Conservation (phyloP, 2,797 vertebrate genomes). For the Bryconaethiops microstoma region DNA sequence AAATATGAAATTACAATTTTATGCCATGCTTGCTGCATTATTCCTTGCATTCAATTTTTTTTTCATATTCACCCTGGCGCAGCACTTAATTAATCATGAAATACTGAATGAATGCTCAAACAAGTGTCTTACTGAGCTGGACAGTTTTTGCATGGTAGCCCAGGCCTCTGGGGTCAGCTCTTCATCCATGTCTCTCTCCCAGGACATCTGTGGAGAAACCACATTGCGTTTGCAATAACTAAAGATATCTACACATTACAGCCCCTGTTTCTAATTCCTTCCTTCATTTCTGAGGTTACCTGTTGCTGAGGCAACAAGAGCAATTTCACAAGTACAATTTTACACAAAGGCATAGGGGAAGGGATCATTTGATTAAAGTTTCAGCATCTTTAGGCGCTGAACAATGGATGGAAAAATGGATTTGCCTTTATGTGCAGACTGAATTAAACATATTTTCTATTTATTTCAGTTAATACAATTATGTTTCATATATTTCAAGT, state of each 20-base stretch:
- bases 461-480: neutral
- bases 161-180: constrained; percentile 73
- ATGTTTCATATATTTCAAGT: neutral
- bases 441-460: neutral
- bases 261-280: constrained; percentile 27
- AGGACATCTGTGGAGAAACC: constrained; percentile 67
- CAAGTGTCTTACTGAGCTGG: constrained; percentile 72
- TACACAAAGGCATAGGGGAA: constrained; percentile 46
- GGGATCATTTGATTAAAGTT: constrained; percentile 48
- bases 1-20: neutral
- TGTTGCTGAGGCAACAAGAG: constrained; percentile 66
- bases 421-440: neutral
- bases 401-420: constrained; percentile 28
- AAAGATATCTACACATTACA: constrained; percentile 42
- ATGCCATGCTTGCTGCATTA: neutral
- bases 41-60: neutral
- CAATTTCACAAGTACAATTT: constrained; percentile 55
- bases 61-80: constrained; percentile 25
- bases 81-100: constrained; percentile 48
- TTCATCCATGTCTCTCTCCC: constrained; percentile 75
- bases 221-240: constrained; percentile 31
- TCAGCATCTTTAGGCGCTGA: constrained; percentile 31
- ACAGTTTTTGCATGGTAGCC: constrained; percentile 76
- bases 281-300: constrained; percentile 51
- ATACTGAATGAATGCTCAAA: constrained; percentile 46